phyloP scores from a whole-genome alignment of 1,140 invertebrate species.

The Ips typographus region DNA sequence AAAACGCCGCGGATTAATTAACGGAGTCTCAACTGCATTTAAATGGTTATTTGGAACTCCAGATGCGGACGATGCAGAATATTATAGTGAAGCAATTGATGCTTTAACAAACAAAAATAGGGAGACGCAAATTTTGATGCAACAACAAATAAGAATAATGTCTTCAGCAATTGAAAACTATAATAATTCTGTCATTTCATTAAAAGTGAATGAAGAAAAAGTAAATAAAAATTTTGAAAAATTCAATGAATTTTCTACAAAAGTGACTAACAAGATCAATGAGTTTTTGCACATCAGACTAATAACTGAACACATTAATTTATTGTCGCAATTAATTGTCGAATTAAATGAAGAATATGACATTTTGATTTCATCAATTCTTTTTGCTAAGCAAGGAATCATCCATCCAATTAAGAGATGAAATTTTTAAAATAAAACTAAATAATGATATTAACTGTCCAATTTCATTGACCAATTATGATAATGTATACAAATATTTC shows the following conservation, averaged over 20 bases:
- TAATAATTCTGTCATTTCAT: neutral
- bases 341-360: conserved; percentile 32
- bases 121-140: conserved; percentile 31
- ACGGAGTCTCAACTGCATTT: conserved; percentile 43
- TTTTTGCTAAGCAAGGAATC: conserved; percentile 35
- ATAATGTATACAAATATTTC: conserved; percentile 20
- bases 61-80: conserved; percentile 43
- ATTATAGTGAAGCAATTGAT: conserved; percentile 41
- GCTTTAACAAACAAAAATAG: conserved; percentile 23
- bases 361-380: conserved; percentile 23
- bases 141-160: conserved; percentile 35
- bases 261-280: conserved; percentile 3
- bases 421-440: conserved; percentile 16
- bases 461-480: neutral
- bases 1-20: conserved; percentile 39
- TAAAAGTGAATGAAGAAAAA: conserved; percentile 3
- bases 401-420: conserved; percentile 27
- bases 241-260: conserved; percentile 1
- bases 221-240: conserved; percentile 9
- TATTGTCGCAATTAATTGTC: conserved; percentile 17
- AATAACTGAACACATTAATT: conserved; percentile 9
- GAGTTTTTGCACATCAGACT: neutral
- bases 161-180: conserved; percentile 8
- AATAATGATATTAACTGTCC: conserved; percentile 18
- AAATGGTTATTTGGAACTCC: conserved; percentile 50